phyloP scores from a whole-genome alignment of 2,113 vertebrate genomes.

The Neodon shergylaensis region DNA sequence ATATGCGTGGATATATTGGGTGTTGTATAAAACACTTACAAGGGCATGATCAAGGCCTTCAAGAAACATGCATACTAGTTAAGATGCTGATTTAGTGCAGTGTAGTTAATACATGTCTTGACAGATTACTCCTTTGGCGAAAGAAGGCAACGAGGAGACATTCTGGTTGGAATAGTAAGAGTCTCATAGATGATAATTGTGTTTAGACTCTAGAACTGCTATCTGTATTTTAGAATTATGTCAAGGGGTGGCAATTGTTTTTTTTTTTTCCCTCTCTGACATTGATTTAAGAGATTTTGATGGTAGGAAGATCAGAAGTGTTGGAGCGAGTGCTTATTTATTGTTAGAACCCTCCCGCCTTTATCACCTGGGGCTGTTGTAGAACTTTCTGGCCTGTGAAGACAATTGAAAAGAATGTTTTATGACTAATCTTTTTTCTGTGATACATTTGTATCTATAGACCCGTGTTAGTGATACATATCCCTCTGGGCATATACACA shows the following conservation, averaged over 20 bases:
- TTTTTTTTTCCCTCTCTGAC: not conserved
- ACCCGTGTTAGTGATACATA: not conserved
- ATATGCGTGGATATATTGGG: slow-evolving; percentile 13
- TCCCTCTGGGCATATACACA: not conserved
- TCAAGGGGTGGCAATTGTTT: not conserved
- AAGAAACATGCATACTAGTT: slow-evolving; percentile 61
- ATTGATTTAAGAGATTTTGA: not conserved
- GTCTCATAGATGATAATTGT: not conserved
- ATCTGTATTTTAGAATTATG: not conserved
- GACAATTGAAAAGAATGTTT: not conserved
- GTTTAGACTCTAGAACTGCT: not conserved
- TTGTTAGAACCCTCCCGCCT: not conserved
- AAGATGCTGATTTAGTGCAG: slow-evolving; percentile 46
- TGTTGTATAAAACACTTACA: slow-evolving; percentile 55
- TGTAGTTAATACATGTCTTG: slow-evolving; percentile 31
- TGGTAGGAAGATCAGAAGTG: not conserved
- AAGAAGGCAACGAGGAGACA: not conserved
- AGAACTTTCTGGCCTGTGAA: slow-evolving; percentile 7
- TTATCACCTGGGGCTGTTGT: not conserved
- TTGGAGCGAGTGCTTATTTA: not conserved
- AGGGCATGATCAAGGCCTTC: not conserved
- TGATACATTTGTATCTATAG: not conserved
- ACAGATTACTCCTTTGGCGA: slow-evolving; percentile 41
- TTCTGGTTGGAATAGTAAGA: not conserved
- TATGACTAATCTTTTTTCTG: not conserved